These are phyloP conservation scores for Atrichornis clamosus DNA, from an alignment of 2,113 vertebrate species.

Conservation along the genomic window DNA sequence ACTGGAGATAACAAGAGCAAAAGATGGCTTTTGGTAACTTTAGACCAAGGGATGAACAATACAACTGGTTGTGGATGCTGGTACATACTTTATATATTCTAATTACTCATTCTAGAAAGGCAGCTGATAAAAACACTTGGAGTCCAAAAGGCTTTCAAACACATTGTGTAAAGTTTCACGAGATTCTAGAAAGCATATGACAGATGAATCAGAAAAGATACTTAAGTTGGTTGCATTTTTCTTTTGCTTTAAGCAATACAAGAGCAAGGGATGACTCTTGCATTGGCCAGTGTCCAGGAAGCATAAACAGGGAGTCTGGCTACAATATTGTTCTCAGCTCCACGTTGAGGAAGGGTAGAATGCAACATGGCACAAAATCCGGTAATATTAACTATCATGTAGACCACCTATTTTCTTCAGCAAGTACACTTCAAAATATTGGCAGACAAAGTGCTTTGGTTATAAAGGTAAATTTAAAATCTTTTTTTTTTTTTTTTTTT, in stretches of 20 bases:
- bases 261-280: not conserved
- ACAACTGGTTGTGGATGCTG: not conserved
- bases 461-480: not conserved
- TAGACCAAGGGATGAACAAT: not conserved
- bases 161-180: not conserved
- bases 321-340: not conserved
- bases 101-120: not conserved
- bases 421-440: not conserved
- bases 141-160: not conserved
- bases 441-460: not conserved
- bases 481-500: not conserved
- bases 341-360: not conserved
- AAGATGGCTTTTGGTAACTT: not conserved
- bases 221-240: not conserved
- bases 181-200: not conserved
- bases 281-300: not conserved
- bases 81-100: not conserved
- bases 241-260: not conserved
- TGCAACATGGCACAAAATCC: not conserved
- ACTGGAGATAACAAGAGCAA: not conserved
- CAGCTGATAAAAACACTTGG: not conserved
- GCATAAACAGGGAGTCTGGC: not conserved
- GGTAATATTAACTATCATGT: not conserved
- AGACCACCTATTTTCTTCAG: not conserved
- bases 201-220: not conserved